phyloP scores from a whole-genome alignment of 2,797 vertebrate genomes.

The Heterohyrax brucei region DNA sequence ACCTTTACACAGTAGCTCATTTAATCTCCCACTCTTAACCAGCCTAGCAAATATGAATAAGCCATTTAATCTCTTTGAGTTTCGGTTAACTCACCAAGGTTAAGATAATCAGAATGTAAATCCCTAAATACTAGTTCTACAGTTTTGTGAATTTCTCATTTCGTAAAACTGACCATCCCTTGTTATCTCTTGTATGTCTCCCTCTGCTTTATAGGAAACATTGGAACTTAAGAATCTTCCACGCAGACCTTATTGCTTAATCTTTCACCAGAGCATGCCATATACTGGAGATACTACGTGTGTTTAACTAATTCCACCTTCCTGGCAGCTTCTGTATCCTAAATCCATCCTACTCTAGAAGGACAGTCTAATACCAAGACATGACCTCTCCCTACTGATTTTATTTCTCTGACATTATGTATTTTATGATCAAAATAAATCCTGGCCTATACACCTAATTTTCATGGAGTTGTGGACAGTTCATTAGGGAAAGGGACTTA shows the following conservation, averaged over 20 bases:
- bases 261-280: not conserved
- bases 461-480: not conserved
- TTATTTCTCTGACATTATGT: not conserved
- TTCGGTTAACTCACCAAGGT: slow-evolving; percentile 19
- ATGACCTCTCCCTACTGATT: not conserved
- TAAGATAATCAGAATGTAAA: slow-evolving; percentile 6
- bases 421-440: not conserved
- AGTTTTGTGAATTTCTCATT: not conserved
- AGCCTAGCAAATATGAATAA: slow-evolving; percentile 5
- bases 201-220: not conserved
- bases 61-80: not conserved
- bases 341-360: not conserved
- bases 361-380: fast-evolving
- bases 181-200: not conserved
- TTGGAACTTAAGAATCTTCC: not conserved
- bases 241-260: not conserved
- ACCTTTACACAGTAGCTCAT: not conserved
- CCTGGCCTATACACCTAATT: not conserved
- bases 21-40: not conserved
- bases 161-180: not conserved
- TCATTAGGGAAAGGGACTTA: not conserved
- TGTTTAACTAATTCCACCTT: fast-evolving
- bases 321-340: not conserved
- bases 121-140: not conserved
- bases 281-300: fast-evolving